Percentiles rank a stretch among this genome's conserved stretches.
Conservation (phyloP, 2,797 vertebrate genomes). For the Falco biarmicus region DNA sequence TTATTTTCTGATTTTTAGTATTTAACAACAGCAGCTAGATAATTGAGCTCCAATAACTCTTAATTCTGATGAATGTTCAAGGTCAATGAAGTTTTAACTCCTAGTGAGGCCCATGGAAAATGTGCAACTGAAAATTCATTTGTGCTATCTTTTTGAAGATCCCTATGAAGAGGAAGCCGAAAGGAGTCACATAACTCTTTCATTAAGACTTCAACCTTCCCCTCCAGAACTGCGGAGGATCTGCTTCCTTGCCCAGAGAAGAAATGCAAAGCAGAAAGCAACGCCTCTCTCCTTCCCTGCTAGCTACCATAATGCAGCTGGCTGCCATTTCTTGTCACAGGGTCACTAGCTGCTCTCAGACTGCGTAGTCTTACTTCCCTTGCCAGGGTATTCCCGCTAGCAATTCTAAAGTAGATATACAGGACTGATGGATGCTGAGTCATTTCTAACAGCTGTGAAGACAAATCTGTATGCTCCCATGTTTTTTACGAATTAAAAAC, state of each 20-base stretch:
- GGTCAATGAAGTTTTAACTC: not conserved
- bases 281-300: not conserved
- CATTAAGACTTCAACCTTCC: not conserved
- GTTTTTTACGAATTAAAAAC: not conserved
- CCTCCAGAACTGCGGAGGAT: not conserved
- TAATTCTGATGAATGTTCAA: not conserved
- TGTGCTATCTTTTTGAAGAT: not conserved
- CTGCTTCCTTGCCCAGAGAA: not conserved
- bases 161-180: not conserved
- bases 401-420: not conserved
- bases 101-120: not conserved
- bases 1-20: conserved; percentile 26
- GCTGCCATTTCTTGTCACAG: not conserved
- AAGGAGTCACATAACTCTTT: not conserved
- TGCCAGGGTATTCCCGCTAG: not conserved
- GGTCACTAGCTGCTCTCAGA: not conserved
- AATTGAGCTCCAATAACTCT: conserved; percentile 14
- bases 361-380: not conserved
- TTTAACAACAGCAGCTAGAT: conserved; percentile 37
- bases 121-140: not conserved
- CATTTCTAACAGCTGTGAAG: not conserved
- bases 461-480: not conserved
- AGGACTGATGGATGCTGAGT: not conserved
- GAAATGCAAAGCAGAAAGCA: not conserved
- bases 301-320: not conserved